Evolutionary conservation across 2,113 vertebrate genomes (phyloP), one percentile per base, ranked within the genome.

Genomic region (Chionis minor): DNA sequence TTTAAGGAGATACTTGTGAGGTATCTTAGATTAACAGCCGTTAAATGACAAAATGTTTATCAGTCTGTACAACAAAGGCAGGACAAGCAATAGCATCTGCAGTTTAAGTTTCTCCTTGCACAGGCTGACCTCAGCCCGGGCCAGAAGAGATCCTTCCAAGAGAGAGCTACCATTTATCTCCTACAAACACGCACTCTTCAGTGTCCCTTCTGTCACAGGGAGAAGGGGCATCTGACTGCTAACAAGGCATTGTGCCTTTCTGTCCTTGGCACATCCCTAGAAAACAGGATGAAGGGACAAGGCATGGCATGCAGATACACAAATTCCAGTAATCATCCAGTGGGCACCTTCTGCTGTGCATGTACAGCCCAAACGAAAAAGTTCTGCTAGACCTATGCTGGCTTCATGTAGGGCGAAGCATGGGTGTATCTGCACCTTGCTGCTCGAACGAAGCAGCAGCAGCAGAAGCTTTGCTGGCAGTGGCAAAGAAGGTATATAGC

Each of bases 271-370:
- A 59, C 6, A n/a, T 5, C 8, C 49, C 55, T 49, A 38, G 33
- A 54, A 63, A 82, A 61, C 22, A 65, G 35, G 51, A 26, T 6
- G n/a, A 44, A 81, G 22, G 22, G 11, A 26, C 40, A 59, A 49
- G 30, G 10, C 23, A 26, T 0, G 1, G 54, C 21, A n/a, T 4
- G 11, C 21, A 84, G 42, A 67, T 2, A 38, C 58, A 32, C n/a
- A 58, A 12, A 72, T 44, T 40, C 49, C 69, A 65, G 52, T 35
- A 55, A 1, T 5, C 0, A 2, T 52, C 23, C 58, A 61, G 49
- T 4, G 21, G 44, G 42, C 61, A 77, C 33, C 15, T 67, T 32
- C 22, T 70, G 51, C 14, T 0, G 0, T 7, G 20, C 18, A 22
- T 0, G 1, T 2, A 63, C 5, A 20, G 52, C 26, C 32, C 16